phyloP scores from a whole-genome alignment of 2,113 vertebrate genomes.

The Salminus brasiliensis region DNA sequence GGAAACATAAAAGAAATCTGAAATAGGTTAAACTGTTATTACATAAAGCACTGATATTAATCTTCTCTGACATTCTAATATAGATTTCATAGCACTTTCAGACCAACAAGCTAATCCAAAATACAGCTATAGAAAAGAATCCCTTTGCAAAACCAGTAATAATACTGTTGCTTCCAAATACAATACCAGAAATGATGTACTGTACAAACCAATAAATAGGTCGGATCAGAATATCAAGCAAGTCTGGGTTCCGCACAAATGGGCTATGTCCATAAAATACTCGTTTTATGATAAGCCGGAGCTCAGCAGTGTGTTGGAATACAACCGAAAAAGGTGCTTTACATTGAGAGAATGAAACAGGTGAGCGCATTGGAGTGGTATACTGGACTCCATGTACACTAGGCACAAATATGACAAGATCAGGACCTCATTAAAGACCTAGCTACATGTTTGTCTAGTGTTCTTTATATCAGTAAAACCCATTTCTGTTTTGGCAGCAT shows the following conservation, averaged over 20 bases:
- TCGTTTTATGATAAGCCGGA: not conserved
- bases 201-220: slow-evolving; percentile 50
- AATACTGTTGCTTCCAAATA: slow-evolving; percentile 41
- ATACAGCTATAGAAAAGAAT: slow-evolving; percentile 44
- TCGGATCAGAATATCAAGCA: slow-evolving; percentile 30
- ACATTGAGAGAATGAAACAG: slow-evolving; percentile 4
- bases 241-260: slow-evolving; percentile 33
- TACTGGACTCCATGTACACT: not conserved
- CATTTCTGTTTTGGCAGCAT: slow-evolving; percentile 16
- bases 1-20: not conserved
- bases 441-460: slow-evolving; percentile 18
- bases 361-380: not conserved
- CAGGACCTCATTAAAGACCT: slow-evolving; percentile 9
- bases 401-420: slow-evolving; percentile 26
- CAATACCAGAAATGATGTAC: slow-evolving; percentile 35
- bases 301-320: not conserved
- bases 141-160: slow-evolving; percentile 31
- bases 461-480: not conserved
- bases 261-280: not conserved
- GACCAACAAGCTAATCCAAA: slow-evolving; percentile 48
- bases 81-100: slow-evolving; percentile 54
- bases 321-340: slow-evolving; percentile 9
- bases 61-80: slow-evolving; percentile 56
- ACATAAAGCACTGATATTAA: slow-evolving; percentile 53
- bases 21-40: slow-evolving; percentile 32